Conservation (phyloP, 2,797 vertebrate genomes). For the Anas flavirostris region DNA sequence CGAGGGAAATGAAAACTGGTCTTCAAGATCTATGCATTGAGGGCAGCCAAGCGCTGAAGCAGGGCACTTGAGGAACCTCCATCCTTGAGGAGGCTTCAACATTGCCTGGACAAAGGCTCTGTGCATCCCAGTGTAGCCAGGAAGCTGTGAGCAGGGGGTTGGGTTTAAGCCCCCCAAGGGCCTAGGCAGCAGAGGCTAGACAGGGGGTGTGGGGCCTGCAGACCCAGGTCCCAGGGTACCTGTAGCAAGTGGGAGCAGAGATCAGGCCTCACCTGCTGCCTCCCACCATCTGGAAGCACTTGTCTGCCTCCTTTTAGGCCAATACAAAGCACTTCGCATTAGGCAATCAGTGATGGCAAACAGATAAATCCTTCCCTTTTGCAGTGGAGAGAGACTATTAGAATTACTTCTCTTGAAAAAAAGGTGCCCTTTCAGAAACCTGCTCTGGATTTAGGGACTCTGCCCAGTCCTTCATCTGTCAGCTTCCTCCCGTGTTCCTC, state of each 20-base stretch:
- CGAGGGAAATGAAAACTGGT: neutral
- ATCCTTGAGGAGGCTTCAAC: neutral
- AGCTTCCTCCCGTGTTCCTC: conserved; percentile 3
- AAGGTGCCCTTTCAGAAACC: conserved; percentile 25
- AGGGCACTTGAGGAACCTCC: neutral
- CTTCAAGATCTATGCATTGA: neutral
- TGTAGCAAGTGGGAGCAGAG: neutral
- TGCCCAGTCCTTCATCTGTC: conserved; percentile 55
- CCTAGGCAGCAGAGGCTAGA: neutral
- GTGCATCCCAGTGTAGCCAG: neutral
- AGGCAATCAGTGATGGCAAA: neutral
- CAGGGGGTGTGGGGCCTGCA: neutral
- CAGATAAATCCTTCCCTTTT: neutral
- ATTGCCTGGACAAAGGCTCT: neutral
- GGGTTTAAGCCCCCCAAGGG: neutral
- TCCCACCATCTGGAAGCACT: neutral
- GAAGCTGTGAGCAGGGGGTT: neutral
- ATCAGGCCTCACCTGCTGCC: neutral
- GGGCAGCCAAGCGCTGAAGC: neutral
- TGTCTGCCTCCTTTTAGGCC: neutral
- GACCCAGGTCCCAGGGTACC: fast-evolving
- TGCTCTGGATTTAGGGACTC: conserved; percentile 35
- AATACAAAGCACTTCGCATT: neutral
- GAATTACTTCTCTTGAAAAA: neutral
- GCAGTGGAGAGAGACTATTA: neutral